A percentile compares a stretch with the other conserved stretches of the same genome.
Evolutionary conservation across 92 coral and sea anemone species (phyloP).

Genomic region (Umimayanthus kanabou): DNA sequence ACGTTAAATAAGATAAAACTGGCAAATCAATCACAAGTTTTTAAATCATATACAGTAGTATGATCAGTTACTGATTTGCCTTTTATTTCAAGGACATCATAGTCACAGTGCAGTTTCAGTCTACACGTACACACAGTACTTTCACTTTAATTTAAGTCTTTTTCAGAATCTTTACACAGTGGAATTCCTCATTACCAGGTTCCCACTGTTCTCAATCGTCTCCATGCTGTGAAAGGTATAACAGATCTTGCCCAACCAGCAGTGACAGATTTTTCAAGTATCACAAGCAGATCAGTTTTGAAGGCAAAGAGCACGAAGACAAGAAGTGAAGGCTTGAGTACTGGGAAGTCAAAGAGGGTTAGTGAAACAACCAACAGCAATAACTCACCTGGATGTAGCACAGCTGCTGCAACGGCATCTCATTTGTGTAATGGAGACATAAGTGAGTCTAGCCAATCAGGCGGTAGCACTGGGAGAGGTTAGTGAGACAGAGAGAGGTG

Average conservation of each 20-base stretch:
- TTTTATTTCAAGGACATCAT: too few relatives aligned
- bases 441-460: conserved; percentile 28
- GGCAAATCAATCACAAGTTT: too few relatives aligned
- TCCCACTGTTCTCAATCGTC: conserved; percentile 79
- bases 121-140: too few relatives aligned
- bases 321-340: conserved; percentile 58
- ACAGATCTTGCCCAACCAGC: conserved; percentile 89
- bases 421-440: conserved; percentile 63
- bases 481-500: background rate
- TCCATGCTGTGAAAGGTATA: conserved; percentile 83
- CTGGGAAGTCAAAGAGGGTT: conserved; percentile 56
- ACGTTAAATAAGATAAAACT: too few relatives aligned
- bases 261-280: conserved; percentile 63
- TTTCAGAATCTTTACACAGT: background rate
- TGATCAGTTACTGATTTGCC: too few relatives aligned
- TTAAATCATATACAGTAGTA: too few relatives aligned
- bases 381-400: conserved; percentile 31
- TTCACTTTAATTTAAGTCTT: background rate
- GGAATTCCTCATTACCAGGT: conserved; percentile 53
- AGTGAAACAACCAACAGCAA: conserved; percentile 25
- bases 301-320: conserved; percentile 61
- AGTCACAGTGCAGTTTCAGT: too few relatives aligned
- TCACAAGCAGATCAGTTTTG: conserved; percentile 55
- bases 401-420: background rate
- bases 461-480: conserved; percentile 55